Evolutionary conservation across 2,888 invertebrate genomes (phyloP), one percentile per base, ranked within the genome.

Genomic region (Neocrepidodera transversa): DNA sequence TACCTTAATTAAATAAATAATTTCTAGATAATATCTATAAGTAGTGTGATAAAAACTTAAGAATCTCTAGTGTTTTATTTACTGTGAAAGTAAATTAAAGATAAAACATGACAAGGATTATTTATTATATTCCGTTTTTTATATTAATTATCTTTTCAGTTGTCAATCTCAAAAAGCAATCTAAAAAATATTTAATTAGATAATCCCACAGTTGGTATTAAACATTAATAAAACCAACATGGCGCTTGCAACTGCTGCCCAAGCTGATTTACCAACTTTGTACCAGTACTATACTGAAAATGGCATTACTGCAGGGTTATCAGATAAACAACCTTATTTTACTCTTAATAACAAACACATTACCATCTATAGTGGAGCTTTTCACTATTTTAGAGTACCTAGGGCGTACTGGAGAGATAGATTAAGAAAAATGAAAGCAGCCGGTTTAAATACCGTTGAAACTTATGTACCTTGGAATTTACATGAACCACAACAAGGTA

Each of bases 381-480:
- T 95, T 71, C 95, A 95, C 76, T 95, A 95, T 79, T 95, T 93
- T 76, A 86, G 95, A 2, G 83, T 92, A 0, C 92, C 91, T 2
- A 85, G 86, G 23, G 83, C 82, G 10, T 89, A 89, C 72, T 95
- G 95, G 95, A 82, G 87, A 47, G 89, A 92, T 60, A 85, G 92
- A 54, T 78, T 95, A 59, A 81, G 84, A 49, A 91, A 92, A 75
- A 80, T 92, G 70, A 84, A 88, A 72, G 90, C 91, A 1, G 92
- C 91, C 16, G 97, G 97, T 1, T 82, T 95, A 10, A 95, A 95
- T 79, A 85, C 92, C 1, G 87, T 96, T 0, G 87, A 92, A 64
- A 93, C 93, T 3, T 78, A 96, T 75, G 88, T 95, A 0, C 92
- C 93, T 74, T 90, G 97, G 96, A 93, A 91, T 65, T 82, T 87